These are phyloP conservation scores for Hartigia nigra DNA, from an alignment of 2,888 invertebrate species.

Conservation along the genomic window DNA sequence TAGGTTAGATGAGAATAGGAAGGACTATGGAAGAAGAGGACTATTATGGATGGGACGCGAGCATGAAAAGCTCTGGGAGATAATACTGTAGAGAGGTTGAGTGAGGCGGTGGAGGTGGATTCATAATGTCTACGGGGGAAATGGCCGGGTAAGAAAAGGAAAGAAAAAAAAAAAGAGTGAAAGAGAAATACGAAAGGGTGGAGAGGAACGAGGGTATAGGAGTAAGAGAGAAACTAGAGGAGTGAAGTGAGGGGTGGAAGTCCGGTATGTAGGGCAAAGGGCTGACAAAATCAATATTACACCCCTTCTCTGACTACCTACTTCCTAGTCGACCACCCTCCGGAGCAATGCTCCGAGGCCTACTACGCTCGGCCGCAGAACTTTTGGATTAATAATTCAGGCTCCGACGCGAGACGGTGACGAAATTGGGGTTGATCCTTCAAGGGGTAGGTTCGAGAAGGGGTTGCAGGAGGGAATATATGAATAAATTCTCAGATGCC, in stretches of 20 bases:
- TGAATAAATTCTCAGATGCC: background rate
- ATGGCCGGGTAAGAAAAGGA: background rate
- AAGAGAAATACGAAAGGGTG: background rate
- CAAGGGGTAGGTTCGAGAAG: background rate
- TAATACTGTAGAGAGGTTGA: background rate
- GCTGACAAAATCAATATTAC: slow-evolving; percentile 42
- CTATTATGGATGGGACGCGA: background rate
- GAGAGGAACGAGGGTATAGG: background rate
- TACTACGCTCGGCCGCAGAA: slow-evolving; percentile 6
- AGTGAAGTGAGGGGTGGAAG: slow-evolving; percentile 13
- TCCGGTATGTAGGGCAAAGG: slow-evolving; percentile 45
- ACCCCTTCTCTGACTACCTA: slow-evolving; percentile 17
- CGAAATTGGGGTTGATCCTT: background rate
- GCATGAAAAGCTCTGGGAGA: background rate
- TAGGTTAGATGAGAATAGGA: background rate
- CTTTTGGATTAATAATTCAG: slow-evolving; percentile 2
- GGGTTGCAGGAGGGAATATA: background rate
- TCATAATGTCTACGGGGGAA: background rate
- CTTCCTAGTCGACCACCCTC: background rate
- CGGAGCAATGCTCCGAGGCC: background rate
- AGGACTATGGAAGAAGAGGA: background rate
- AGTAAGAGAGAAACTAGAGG: background rate
- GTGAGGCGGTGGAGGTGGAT: background rate
- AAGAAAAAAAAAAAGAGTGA: background rate
- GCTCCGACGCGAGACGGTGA: background rate